Conservation (phyloP, 2,888 invertebrate genomes). For the Lepidocyrtinus sp. region DNA sequence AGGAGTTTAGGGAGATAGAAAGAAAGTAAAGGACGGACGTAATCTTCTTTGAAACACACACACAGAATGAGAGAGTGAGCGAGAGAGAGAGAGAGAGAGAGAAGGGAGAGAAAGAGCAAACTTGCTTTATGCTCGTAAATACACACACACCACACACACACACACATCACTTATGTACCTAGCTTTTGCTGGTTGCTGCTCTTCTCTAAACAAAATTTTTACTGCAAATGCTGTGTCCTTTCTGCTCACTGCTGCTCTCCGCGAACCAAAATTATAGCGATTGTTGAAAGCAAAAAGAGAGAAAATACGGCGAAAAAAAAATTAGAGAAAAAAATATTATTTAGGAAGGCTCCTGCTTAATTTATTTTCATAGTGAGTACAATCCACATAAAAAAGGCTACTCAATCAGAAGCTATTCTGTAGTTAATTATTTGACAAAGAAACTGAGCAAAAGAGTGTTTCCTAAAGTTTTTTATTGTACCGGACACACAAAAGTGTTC, state of each 20-base stretch:
- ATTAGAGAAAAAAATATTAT: too few species aligned
- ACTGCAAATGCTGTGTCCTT: constrained; percentile 5
- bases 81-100: too few species aligned
- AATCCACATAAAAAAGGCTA: too few species aligned
- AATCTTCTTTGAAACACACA: constrained; percentile 10
- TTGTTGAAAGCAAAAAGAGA: constrained; percentile 6
- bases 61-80: constrained; percentile 13
- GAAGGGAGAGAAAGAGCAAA: too few species aligned
- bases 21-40: constrained; percentile 12
- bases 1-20: not conserved
- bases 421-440: too few species aligned
- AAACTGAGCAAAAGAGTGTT: too few species aligned
- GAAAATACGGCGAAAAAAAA: constrained; percentile 1
- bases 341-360: constrained; percentile 1
- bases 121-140: too few species aligned
- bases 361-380: too few species aligned
- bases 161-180: too few species aligned
- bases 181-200: constrained; percentile 10
- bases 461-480: too few species aligned
- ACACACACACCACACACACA: too few species aligned
- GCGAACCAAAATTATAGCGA: constrained; percentile 1
- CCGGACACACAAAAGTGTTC: constrained; percentile 1
- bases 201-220: constrained; percentile 10
- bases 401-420: too few species aligned
- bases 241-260: constrained; percentile 3